Conservation (phyloP, 2,113 vertebrate genomes). For the Atractosteus spatula region DNA sequence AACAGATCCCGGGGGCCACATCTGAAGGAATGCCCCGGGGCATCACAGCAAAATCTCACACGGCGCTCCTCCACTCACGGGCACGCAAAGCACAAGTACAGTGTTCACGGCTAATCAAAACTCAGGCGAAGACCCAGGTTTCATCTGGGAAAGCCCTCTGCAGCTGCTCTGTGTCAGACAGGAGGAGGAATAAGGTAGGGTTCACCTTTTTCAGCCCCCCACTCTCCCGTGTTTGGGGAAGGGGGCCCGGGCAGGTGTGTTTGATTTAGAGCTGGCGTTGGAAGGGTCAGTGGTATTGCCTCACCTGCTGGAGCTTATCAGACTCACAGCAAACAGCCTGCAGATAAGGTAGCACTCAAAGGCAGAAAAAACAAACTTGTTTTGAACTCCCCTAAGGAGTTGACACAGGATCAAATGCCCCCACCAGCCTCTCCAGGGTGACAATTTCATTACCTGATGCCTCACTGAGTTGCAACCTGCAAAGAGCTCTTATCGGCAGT, state of each 20-base stretch:
- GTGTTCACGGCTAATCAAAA: too few relatives aligned
- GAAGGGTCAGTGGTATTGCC: constrained; percentile 44
- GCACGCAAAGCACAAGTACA: too few relatives aligned
- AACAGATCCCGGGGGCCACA: too few relatives aligned
- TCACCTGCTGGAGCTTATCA: constrained; percentile 36
- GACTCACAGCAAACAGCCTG: constrained; percentile 38
- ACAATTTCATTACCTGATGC: constrained; percentile 3
- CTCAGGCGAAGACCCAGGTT: too few relatives aligned
- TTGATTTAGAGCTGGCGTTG: constrained; percentile 47
- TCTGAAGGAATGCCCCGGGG: too few relatives aligned
- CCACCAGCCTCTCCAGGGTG: background rate
- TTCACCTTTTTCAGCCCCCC: too few relatives aligned
- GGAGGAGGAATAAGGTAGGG: background rate
- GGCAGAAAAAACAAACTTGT: constrained; percentile 44
- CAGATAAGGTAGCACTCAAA: constrained; percentile 37
- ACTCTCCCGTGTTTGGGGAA: constrained; percentile 4
- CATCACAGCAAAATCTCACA: too few relatives aligned
- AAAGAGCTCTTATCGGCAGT: background rate
- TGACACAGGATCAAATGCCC: constrained; percentile 23
- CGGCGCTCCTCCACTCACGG: too few relatives aligned
- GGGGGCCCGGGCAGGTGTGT: constrained; percentile 54
- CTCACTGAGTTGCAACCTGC: background rate
- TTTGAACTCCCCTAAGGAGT: constrained; percentile 30
- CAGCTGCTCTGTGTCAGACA: constrained; percentile 1
- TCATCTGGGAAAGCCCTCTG: too few relatives aligned